Conservation (phyloP, 2,888 invertebrate genomes). For the Apoda limacodes region DNA sequence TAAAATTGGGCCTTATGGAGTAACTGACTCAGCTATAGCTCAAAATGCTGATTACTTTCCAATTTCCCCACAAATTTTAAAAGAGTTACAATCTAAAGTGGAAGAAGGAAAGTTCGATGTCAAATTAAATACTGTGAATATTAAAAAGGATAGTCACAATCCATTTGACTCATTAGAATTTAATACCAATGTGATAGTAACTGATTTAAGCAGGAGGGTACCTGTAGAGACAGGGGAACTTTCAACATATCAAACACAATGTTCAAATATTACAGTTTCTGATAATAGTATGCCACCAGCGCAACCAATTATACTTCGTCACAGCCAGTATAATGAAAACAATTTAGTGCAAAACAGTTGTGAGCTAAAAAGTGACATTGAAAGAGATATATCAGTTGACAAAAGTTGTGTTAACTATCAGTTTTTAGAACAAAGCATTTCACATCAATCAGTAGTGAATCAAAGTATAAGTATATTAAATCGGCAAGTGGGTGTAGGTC, state of each 20-base stretch:
- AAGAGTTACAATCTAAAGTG: conserved; percentile 35
- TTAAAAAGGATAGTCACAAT: conserved; percentile 45
- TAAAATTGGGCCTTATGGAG: not conserved
- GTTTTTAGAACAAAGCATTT: conserved; percentile 64
- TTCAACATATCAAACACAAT: conserved; percentile 45
- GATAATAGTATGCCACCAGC: conserved; percentile 45
- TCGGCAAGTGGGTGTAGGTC: conserved; percentile 59
- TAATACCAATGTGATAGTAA: conserved; percentile 30
- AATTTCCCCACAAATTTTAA: not conserved
- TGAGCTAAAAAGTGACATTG: conserved; percentile 44
- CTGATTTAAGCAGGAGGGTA: conserved; percentile 39
- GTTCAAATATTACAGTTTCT: conserved; percentile 30
- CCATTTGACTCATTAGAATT: too few species aligned
- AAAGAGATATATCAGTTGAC: conserved; percentile 44
- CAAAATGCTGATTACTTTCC: too few species aligned
- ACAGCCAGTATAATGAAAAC: conserved; percentile 47
- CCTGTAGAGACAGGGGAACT: conserved; percentile 37
- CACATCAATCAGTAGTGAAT: conserved; percentile 64
- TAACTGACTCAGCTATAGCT: too few species aligned
- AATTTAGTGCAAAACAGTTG: conserved; percentile 36
- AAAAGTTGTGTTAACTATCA: conserved; percentile 65
- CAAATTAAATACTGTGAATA: conserved; percentile 28
- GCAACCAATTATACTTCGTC: conserved; percentile 37
- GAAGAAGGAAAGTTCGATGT: conserved; percentile 43
- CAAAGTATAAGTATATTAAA: conserved; percentile 65